A percentile compares a stretch with the other conserved stretches of the same genome.
Evolutionary conservation across 2,888 invertebrate genomes (phyloP).

Genomic region (Orthosia incerta): DNA sequence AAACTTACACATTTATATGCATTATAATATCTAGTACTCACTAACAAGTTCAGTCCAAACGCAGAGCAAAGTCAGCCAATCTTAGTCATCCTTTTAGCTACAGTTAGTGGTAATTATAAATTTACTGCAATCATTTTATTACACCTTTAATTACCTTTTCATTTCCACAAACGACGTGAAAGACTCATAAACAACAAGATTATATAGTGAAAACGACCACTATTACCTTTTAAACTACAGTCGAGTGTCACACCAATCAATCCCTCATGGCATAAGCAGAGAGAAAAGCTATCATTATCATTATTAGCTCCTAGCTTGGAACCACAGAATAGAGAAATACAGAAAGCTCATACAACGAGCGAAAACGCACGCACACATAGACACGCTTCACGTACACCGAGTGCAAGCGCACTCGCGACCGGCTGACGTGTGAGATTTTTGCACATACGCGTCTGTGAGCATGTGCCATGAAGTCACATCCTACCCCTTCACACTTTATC

Average conservation of each 20-base stretch:
- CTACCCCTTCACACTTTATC: no score
- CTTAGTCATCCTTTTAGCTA: neutral
- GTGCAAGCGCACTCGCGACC: neutral
- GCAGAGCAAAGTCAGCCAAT: neutral
- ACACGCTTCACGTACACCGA: neutral
- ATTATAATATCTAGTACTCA: no score
- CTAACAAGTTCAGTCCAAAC: neutral
- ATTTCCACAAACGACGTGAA: slow-evolving; percentile 20
- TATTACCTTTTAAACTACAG: slow-evolving; percentile 5
- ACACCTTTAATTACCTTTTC: neutral
- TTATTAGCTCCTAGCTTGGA: slow-evolving; percentile 13
- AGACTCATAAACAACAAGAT: slow-evolving; percentile 16
- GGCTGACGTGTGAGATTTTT: no score
- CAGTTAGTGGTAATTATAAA: neutral
- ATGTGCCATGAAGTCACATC: neutral
- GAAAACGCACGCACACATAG: neutral
- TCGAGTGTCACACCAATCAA: slow-evolving; percentile 51
- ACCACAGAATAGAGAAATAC: neutral
- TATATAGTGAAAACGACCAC: slow-evolving; percentile 28
- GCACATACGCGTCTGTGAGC: neutral
- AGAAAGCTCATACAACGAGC: neutral
- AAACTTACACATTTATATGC: no score
- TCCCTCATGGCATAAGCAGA: slow-evolving; percentile 26
- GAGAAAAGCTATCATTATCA: slow-evolving; percentile 58
- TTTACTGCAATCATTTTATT: neutral